Conservation (phyloP, 2,797 vertebrate genomes). For the Dermochelys coriacea region DNA sequence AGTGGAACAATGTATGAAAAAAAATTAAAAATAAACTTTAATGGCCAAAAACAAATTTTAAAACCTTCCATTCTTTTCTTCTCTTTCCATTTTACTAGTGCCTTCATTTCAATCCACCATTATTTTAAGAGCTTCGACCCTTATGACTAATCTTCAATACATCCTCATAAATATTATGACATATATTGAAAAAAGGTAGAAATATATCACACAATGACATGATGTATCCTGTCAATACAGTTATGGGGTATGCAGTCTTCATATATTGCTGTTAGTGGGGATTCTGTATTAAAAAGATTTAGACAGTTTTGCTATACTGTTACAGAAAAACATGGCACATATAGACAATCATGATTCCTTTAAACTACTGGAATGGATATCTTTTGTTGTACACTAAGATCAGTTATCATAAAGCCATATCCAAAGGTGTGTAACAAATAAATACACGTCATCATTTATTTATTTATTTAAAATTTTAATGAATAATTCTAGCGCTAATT, state of each 20-base stretch:
- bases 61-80: background rate
- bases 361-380: slow-evolving; percentile 19
- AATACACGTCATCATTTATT: background rate
- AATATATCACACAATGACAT: background rate
- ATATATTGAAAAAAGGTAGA: background rate
- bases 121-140: slow-evolving; percentile 7
- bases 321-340: background rate
- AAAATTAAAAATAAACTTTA: background rate
- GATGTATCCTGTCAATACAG: slow-evolving; percentile 6
- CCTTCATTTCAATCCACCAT: background rate
- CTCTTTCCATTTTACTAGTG: background rate
- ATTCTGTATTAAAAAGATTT: background rate
- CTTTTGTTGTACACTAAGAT: slow-evolving; percentile 44
- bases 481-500: slow-evolving; percentile 53
- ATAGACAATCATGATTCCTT: slow-evolving; percentile 2
- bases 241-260: background rate
- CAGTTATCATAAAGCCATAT: slow-evolving; percentile 3
- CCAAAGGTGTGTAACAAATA: slow-evolving; percentile 17
- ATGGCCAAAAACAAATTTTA: background rate
- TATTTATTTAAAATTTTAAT: slow-evolving; percentile 30
- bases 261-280: background rate
- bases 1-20: background rate
- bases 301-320: background rate
- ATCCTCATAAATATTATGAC: background rate
- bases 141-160: background rate